Conservation (phyloP, 2,797 vertebrate genomes). For the Crax fasciolata region DNA sequence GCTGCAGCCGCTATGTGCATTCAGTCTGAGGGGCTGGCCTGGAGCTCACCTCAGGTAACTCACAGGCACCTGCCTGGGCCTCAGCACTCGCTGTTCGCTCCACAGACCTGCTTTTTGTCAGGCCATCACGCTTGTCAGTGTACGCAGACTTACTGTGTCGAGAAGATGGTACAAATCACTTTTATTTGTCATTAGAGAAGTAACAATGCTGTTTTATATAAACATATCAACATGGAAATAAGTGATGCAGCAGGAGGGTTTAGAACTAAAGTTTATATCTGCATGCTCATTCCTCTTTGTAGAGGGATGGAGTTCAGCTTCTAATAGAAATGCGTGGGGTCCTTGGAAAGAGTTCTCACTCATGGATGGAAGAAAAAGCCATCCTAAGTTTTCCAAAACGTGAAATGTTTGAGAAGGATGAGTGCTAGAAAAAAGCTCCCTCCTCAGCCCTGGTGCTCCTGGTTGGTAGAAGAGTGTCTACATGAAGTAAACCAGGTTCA, state of each 20-base stretch:
- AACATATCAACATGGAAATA: background rate
- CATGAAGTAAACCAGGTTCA: background rate
- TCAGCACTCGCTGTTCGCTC: background rate
- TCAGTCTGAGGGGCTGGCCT: background rate
- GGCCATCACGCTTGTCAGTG: background rate
- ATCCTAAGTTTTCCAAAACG: background rate
- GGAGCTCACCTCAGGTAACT: background rate
- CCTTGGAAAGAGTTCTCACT: background rate
- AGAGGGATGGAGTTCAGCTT: background rate
- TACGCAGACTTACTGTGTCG: background rate
- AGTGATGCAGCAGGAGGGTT: background rate
- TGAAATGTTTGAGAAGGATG: background rate
- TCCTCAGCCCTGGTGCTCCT: background rate
- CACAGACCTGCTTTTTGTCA: background rate
- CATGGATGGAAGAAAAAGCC: background rate
- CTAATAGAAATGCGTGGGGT: background rate
- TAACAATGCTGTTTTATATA: background rate
- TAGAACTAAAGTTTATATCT: background rate
- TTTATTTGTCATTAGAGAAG: background rate
- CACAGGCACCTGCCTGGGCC: background rate
- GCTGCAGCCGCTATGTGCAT: accelerated
- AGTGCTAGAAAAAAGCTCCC: background rate
- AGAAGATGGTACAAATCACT: background rate
- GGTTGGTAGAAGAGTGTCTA: background rate
- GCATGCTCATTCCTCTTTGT: background rate